Conservation (phyloP, 2,113 vertebrate genomes). For the Nothoprocta perdicaria region DNA sequence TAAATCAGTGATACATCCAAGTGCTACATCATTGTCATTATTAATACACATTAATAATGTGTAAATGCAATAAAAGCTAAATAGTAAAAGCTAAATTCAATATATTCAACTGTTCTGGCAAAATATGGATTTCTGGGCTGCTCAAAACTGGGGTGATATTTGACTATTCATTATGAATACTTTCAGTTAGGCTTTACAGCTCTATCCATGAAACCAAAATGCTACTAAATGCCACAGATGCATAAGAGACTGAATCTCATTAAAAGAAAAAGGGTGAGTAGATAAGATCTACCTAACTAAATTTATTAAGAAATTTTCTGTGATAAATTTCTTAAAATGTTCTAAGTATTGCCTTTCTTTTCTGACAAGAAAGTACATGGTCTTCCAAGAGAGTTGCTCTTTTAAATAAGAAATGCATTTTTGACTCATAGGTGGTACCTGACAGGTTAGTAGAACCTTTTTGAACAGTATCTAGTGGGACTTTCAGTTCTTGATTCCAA, state of each 20-base stretch:
- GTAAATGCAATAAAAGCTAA: too few relatives aligned
- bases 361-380: neutral
- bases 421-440: neutral
- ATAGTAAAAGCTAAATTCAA: neutral
- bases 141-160: conserved; percentile 8
- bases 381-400: neutral
- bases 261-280: neutral
- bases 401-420: neutral
- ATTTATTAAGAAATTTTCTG: neutral
- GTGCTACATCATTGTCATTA: neutral
- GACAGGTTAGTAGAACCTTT: neutral
- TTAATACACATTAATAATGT: neutral
- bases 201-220: neutral
- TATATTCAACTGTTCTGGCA: neutral
- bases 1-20: neutral
- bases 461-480: neutral
- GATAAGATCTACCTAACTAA: neutral
- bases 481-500: neutral
- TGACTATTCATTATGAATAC: neutral
- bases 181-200: neutral
- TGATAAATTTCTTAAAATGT: neutral
- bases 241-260: neutral
- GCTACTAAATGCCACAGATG: neutral
- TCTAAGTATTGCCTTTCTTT: neutral
- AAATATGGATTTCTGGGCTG: neutral